phyloP scores from a whole-genome alignment of 2,888 invertebrate species.

The Linyphia triangularis region DNA sequence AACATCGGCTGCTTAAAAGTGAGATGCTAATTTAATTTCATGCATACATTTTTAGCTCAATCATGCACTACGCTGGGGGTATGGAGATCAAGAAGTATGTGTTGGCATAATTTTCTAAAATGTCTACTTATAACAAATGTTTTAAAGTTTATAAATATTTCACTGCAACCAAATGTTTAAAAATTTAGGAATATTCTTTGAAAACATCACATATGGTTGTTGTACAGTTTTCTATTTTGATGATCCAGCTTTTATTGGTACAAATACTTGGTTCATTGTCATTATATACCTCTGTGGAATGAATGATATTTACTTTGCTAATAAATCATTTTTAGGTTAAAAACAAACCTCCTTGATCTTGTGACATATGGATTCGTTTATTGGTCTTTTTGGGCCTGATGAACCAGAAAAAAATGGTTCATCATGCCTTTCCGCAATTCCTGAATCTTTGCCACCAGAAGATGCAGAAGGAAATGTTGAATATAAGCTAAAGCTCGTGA shows the following conservation, averaged over 20 bases:
- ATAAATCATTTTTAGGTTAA: not conserved
- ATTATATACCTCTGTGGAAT: not conserved
- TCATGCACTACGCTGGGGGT: too few species aligned
- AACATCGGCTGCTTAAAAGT: too few species aligned
- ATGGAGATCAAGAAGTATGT: too few species aligned
- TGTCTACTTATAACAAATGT: too few species aligned
- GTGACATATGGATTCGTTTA: conserved; percentile 71
- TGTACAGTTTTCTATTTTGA: not conserved
- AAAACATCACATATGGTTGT: not conserved
- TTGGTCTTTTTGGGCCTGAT: conserved; percentile 75
- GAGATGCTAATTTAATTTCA: too few species aligned
- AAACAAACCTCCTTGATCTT: not conserved
- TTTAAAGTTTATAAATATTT: too few species aligned
- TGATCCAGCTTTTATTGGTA: not conserved
- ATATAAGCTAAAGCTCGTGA: conserved; percentile 96
- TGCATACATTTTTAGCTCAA: too few species aligned
- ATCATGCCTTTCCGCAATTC: conserved; percentile 47
- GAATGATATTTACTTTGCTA: not conserved
- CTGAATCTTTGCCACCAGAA: conserved; percentile 87
- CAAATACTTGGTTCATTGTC: not conserved
- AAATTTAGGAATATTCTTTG: too few species aligned
- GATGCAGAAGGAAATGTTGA: conserved; percentile 97
- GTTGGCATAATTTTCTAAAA: too few species aligned
- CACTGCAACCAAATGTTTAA: too few species aligned
- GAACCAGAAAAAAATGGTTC: conserved; percentile 52